These are phyloP conservation scores for Triplophysa rosa DNA, from an alignment of 2,113 vertebrate genomes.

Conservation along the genomic window DNA sequence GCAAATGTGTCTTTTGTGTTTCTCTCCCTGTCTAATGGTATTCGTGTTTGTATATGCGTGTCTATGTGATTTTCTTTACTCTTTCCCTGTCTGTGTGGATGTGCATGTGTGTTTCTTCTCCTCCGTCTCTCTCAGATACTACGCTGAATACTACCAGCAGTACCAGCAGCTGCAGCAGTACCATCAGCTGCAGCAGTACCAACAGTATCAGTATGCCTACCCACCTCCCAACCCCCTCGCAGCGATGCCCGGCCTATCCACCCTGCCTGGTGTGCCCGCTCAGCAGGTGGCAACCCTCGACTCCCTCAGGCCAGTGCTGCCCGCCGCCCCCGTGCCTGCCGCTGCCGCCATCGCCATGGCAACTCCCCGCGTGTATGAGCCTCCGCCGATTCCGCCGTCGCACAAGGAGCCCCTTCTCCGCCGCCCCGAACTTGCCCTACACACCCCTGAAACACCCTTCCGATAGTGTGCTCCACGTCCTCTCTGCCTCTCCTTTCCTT, in stretches of 20 bases:
- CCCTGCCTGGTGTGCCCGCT: conserved; percentile 57
- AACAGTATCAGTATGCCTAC: conserved; percentile 78
- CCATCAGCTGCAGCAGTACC: conserved; percentile 74
- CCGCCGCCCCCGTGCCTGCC: conserved; percentile 70
- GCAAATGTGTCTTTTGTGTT: conserved; percentile 9
- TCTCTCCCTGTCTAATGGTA: conserved; percentile 6
- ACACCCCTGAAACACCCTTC: conserved; percentile 81
- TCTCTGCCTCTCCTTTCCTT: conserved; percentile 57
- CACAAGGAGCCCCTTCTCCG: conserved; percentile 81
- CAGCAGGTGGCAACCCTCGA: conserved; percentile 70
- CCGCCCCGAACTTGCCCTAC: conserved; percentile 81
- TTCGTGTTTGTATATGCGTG: conserved; percentile 7
- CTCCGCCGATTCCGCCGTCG: conserved; percentile 79
- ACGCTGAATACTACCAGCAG: conserved; percentile 77
- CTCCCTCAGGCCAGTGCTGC: conserved; percentile 76
- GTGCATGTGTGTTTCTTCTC: conserved; percentile 9
- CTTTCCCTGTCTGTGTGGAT: neutral
- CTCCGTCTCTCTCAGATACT: conserved; percentile 66
- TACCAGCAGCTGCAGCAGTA: conserved; percentile 66
- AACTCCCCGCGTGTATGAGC: conserved; percentile 80
- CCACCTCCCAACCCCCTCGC: conserved; percentile 64
- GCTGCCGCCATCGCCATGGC: conserved; percentile 73
- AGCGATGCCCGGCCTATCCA: conserved; percentile 64
- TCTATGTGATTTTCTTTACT: conserved; percentile 22
- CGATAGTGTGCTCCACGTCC: conserved; percentile 71